Percentiles rank a stretch among this genome's conserved stretches.
These are phyloP conservation scores for Petaurus breviceps DNA, from an alignment of 2,113 vertebrate genomes.

Conservation along the genomic window DNA sequence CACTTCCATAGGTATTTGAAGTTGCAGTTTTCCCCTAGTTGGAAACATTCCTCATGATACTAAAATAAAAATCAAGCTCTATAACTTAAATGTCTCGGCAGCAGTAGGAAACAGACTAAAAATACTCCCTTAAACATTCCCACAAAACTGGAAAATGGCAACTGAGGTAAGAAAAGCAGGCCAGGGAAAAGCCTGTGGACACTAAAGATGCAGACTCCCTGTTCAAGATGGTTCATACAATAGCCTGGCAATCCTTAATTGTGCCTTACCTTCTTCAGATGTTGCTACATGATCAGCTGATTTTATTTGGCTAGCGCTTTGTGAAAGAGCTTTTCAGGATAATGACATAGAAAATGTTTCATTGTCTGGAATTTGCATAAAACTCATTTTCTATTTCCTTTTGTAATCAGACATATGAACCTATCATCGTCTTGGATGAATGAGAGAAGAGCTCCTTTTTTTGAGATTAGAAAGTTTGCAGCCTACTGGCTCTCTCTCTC, in stretches of 20 bases:
- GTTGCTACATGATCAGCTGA: constrained; percentile 57
- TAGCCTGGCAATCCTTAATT: constrained; percentile 65
- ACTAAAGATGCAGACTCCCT: neutral
- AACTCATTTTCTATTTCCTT: constrained; percentile 73
- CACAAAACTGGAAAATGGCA: constrained; percentile 66
- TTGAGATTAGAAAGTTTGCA: constrained; percentile 61
- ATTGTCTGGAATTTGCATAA: constrained; percentile 72
- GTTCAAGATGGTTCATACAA: constrained; percentile 20
- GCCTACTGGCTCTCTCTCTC: constrained; percentile 24
- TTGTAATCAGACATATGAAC: constrained; percentile 68
- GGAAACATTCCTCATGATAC: constrained; percentile 73
- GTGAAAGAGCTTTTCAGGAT: constrained; percentile 70
- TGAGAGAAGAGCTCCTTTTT: constrained; percentile 56
- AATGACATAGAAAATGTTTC: constrained; percentile 72
- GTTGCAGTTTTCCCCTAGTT: constrained; percentile 74
- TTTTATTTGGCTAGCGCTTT: constrained; percentile 73
- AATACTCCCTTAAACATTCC: constrained; percentile 69
- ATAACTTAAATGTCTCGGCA: constrained; percentile 69
- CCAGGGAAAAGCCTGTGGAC: constrained; percentile 17
- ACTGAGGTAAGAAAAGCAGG: constrained; percentile 50
- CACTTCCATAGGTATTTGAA: constrained; percentile 75
- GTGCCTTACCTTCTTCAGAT: constrained; percentile 66
- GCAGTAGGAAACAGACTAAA: constrained; percentile 70
- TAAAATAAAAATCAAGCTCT: constrained; percentile 77
- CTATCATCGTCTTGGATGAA: constrained; percentile 61